Conservation (phyloP, 2,113 vertebrate genomes). For the Cettia cetti region DNA sequence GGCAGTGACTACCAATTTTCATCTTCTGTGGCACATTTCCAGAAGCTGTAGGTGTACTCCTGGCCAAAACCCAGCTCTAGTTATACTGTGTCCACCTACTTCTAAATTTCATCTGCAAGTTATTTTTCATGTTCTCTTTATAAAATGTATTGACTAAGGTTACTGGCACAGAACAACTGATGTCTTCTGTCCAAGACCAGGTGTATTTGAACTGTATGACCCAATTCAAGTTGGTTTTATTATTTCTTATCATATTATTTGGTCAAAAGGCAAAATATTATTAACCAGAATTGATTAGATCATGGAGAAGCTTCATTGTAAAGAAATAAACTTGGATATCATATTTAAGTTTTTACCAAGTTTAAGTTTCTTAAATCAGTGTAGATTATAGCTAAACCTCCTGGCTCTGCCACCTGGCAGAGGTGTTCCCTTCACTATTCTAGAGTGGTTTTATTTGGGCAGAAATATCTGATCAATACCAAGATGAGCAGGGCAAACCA, state of each 20-base stretch:
- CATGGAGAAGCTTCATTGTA: neutral
- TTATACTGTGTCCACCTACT: conserved; percentile 50
- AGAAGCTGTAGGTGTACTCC: conserved; percentile 37
- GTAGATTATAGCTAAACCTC: neutral
- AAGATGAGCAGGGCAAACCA: neutral
- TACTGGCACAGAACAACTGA: neutral
- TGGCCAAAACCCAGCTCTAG: conserved; percentile 45
- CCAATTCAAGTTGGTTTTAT: neutral
- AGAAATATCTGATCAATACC: neutral
- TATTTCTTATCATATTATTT: neutral
- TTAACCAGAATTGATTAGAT: neutral
- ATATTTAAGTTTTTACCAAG: neutral
- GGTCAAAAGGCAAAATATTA: neutral
- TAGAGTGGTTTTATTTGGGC: neutral
- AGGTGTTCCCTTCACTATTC: neutral
- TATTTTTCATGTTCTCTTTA: neutral
- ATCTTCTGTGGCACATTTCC: neutral
- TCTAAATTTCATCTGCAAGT: neutral
- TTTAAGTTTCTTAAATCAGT: neutral
- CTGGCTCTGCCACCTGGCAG: neutral
- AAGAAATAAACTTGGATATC: neutral
- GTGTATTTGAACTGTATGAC: neutral
- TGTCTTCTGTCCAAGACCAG: neutral
- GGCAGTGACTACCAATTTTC: conserved; percentile 13
- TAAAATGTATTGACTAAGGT: neutral